Evolutionary conservation across 1,140 invertebrate genomes (phyloP), one percentile per base, ranked within the genome.

Genomic region (Hypothenemus hampei): DNA sequence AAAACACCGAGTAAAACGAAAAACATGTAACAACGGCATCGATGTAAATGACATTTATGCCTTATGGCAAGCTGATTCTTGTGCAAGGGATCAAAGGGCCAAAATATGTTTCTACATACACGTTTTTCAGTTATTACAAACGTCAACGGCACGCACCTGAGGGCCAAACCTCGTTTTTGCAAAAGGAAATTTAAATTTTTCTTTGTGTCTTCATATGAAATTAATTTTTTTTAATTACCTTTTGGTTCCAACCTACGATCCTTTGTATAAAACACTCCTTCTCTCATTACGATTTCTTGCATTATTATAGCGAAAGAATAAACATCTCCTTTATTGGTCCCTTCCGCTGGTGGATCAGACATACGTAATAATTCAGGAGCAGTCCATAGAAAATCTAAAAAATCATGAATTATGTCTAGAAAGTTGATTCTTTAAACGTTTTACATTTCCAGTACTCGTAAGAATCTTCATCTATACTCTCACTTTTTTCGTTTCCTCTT

Each of bases 221-320:
- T 29, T 29, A 29, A 29, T 29, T 29, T 29, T 29, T 16, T 15
- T 15, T 22, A 54, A 62, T 64, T 60, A 70, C 68, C 64, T 62
- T 63, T 62, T 11, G 62, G 41, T 29, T 60, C 58, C 41, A 61
- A 54, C 23, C 50, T 44, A 13, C 37, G 36, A 10, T 62, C 58
- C 15, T 83, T 84, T 31, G 93, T 67, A 74, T 89, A 92, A 69
- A 96, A 97, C 5, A 86, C 86, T 19, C 93, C 95, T 71, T 89
- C 85, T 52, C 91, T 74, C 49, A 84, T 81, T 15, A 88, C 81
- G 52, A 97, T 94, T 74, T 97, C 93, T 65, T 97, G 91, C 55
- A 94, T 82, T 58, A 97, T 93, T 61, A 97, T 92, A n/a, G 81
- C 90, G 69, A 96, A 97, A 18, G 93, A 93, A 68, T 95, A 97